A percentile compares a stretch with the other conserved stretches of the same genome.
Evolutionary conservation across 2,113 vertebrate species (phyloP).

Genomic region (Petaurus breviceps): DNA sequence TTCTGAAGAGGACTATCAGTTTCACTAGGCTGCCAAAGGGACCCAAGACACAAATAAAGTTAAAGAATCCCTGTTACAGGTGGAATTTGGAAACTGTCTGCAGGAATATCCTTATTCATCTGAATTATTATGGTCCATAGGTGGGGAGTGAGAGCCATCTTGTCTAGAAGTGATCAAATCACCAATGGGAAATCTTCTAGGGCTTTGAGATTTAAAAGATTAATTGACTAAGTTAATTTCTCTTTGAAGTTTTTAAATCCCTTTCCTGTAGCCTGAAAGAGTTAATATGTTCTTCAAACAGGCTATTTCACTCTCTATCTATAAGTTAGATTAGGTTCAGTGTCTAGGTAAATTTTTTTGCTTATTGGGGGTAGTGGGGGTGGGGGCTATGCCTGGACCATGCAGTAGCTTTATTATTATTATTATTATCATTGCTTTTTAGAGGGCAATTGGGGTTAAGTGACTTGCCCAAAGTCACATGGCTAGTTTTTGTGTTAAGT

Average conservation of each 20-base stretch:
- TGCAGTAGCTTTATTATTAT: not conserved
- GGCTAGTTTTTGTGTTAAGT: too few species aligned
- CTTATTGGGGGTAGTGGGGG: not conserved
- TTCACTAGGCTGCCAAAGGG: not conserved
- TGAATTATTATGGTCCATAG: not conserved
- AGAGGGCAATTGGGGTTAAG: too few species aligned
- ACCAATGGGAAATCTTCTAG: not conserved
- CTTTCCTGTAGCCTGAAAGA: not conserved
- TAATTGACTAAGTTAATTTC: not conserved
- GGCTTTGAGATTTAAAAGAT: not conserved
- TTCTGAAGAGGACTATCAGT: not conserved
- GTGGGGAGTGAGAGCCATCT: not conserved
- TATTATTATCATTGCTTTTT: too few species aligned
- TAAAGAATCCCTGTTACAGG: not conserved
- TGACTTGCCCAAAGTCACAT: too few species aligned
- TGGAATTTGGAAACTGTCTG: not conserved
- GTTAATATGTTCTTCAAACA: not conserved
- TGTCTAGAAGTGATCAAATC: not conserved
- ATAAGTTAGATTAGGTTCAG: not conserved
- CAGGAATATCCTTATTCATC: not conserved
- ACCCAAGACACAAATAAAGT: not conserved
- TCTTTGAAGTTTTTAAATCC: not conserved
- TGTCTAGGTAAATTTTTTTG: not conserved
- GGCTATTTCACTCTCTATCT: not conserved
- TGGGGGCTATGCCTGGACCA: not conserved